Evolutionary conservation across 2,113 vertebrate genomes (phyloP).

Genomic region (Ranitomeya imitator): DNA sequence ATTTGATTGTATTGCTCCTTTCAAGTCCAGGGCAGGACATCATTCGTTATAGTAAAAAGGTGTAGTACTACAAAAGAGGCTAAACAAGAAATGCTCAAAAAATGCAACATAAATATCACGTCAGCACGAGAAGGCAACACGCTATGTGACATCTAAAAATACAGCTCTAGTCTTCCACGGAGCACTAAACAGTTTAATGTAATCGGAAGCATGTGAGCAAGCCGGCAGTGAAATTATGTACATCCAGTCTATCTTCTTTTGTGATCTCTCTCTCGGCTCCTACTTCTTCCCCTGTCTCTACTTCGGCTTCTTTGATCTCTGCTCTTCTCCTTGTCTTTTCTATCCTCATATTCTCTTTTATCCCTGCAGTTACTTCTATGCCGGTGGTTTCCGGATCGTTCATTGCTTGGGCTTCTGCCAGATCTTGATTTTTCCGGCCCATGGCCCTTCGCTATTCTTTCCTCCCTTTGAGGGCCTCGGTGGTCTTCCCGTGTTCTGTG

Average conservation of each 20-base stretch:
- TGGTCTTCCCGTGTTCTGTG: not conserved
- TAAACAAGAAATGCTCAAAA: not conserved
- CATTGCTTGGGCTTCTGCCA: conserved; percentile 64
- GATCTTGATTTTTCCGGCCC: conserved; percentile 63
- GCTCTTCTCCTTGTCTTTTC: conserved; percentile 59
- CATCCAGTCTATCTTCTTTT: not conserved
- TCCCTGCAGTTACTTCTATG: conserved; percentile 51
- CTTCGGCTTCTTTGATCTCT: conserved; percentile 68
- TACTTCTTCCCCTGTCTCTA: conserved; percentile 59
- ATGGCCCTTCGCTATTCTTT: conserved; percentile 25
- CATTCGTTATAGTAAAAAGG: not conserved
- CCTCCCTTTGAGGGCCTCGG: not conserved
- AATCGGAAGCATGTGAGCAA: not conserved
- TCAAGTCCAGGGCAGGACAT: not conserved
- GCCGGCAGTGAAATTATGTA: not conserved
- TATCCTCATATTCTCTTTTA: conserved; percentile 35
- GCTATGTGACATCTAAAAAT: not conserved
- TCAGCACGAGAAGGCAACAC: not conserved
- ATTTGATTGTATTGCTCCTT: not conserved
- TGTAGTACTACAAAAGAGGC: not conserved
- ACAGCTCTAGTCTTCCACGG: not conserved
- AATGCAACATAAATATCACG: not conserved
- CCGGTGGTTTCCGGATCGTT: conserved; percentile 56
- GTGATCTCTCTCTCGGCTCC: conserved; percentile 14
- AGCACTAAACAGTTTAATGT: not conserved